These are phyloP conservation scores for Acronicta aceris DNA, from an alignment of 2,888 invertebrate species.

Conservation along the genomic window DNA sequence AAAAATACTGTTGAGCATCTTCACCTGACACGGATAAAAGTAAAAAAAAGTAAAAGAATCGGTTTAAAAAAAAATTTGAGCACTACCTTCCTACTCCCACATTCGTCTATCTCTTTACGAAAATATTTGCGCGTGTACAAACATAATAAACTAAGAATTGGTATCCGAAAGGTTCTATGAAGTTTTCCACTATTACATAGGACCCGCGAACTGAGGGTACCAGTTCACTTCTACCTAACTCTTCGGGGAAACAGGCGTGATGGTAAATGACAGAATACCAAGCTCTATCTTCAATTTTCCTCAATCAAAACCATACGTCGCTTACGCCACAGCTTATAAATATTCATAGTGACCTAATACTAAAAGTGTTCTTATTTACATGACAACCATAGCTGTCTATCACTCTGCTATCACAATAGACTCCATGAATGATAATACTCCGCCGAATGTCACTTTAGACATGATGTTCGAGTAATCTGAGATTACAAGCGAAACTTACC, in stretches of 20 bases:
- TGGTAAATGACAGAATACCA: constrained; percentile 13
- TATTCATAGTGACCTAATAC: constrained; percentile 53
- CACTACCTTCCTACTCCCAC: too few species aligned
- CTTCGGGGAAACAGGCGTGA: background rate
- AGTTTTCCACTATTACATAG: too few species aligned
- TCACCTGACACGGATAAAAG: too few species aligned
- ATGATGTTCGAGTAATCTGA: constrained; percentile 50
- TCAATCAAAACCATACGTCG: constrained; percentile 29
- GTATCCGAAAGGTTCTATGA: too few species aligned
- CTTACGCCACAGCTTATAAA: constrained; percentile 49
- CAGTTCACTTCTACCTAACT: too few species aligned
- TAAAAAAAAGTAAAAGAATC: too few species aligned
- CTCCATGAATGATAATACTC: constrained; percentile 43
- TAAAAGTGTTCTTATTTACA: constrained; percentile 51
- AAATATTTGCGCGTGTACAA: too few species aligned
- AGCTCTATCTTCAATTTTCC: constrained; percentile 34
- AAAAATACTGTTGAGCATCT: too few species aligned
- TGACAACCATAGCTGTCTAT: constrained; percentile 54
- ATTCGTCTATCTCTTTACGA: too few species aligned
- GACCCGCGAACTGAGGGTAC: too few species aligned
- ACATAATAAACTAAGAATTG: too few species aligned
- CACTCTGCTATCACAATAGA: constrained; percentile 57
- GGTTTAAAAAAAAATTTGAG: too few species aligned
- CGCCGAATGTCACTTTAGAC: constrained; percentile 53
- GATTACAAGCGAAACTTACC: constrained; percentile 48